These are phyloP conservation scores for Gymnoscopelus microlampas DNA, from an alignment of 2,797 vertebrate species.

Conservation along the genomic window DNA sequence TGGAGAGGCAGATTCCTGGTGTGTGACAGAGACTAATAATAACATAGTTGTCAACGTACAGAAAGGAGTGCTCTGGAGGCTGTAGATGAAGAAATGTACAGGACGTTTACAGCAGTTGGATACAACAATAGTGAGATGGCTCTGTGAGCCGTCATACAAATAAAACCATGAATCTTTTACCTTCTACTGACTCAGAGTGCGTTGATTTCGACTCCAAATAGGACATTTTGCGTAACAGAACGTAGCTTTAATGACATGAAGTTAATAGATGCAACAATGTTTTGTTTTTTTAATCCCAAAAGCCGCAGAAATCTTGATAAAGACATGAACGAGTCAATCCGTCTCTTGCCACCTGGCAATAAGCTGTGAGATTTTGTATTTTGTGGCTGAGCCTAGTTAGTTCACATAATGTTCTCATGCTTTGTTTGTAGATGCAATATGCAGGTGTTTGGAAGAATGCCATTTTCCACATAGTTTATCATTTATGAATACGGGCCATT, in stretches of 20 bases:
- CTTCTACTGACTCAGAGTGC: conserved; percentile 36
- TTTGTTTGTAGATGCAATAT: conserved; percentile 24
- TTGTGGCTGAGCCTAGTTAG: conserved; percentile 51
- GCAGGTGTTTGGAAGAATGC: neutral
- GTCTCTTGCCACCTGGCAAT: conserved; percentile 60
- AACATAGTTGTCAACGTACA: conserved; percentile 67
- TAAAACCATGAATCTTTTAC: conserved; percentile 54
- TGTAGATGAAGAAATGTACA: conserved; percentile 34
- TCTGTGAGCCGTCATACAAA: conserved; percentile 47
- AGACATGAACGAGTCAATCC: conserved; percentile 42
- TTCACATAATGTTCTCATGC: neutral
- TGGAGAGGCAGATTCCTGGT: conserved; percentile 54
- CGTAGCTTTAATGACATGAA: too few species aligned
- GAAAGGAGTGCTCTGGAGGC: conserved; percentile 35
- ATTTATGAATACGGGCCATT: conserved; percentile 34
- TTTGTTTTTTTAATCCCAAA: conserved; percentile 21
- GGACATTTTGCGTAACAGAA: conserved; percentile 22
- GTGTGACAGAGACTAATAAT: conserved; percentile 60
- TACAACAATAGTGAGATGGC: conserved; percentile 48
- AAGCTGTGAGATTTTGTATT: conserved; percentile 47
- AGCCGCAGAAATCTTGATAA: conserved; percentile 36
- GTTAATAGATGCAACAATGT: too few species aligned
- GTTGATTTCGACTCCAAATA: conserved; percentile 45
- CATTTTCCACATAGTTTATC: conserved; percentile 21
- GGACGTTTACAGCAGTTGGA: conserved; percentile 10